phyloP scores from a whole-genome alignment of 1,140 invertebrate genomes.

The Drosophila pruinosa region DNA sequence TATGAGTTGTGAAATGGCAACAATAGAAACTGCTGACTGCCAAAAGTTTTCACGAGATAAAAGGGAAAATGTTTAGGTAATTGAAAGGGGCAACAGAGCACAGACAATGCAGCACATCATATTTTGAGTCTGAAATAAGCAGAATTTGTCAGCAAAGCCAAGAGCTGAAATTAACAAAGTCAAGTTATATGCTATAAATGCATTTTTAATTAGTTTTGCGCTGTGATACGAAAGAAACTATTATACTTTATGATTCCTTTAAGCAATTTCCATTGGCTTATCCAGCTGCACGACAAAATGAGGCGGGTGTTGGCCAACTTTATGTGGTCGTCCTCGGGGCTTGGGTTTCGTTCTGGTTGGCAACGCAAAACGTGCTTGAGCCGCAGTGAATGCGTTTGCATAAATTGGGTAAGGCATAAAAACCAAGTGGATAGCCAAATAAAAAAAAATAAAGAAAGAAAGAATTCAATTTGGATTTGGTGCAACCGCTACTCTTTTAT shows the following conservation, averaged over 20 bases:
- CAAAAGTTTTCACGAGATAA: neutral
- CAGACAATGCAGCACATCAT: neutral
- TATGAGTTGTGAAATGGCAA: slow-evolving; percentile 10
- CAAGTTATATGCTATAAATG: neutral
- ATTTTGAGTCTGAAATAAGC: neutral
- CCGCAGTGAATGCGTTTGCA: slow-evolving; percentile 70
- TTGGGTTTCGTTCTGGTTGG: slow-evolving; percentile 8
- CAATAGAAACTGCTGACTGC: neutral
- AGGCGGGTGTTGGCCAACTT: slow-evolving; percentile 31
- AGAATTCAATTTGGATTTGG: slow-evolving; percentile 76
- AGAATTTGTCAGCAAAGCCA: neutral
- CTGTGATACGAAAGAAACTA: neutral
- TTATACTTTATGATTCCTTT: slow-evolving; percentile 42
- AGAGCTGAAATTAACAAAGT: neutral
- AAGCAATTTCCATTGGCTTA: slow-evolving; percentile 42
- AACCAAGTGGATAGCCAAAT: slow-evolving; percentile 40
- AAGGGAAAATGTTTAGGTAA: neutral
- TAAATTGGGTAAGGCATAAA: slow-evolving; percentile 59
- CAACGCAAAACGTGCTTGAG: slow-evolving; percentile 59
- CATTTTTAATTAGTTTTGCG: slow-evolving; percentile 3
- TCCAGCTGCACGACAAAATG: slow-evolving; percentile 20
- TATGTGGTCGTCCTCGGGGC: neutral
- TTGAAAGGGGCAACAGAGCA: neutral
- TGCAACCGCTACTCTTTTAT: slow-evolving; percentile 41
- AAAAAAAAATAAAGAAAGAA: slow-evolving; percentile 40